A percentile compares a stretch with the other conserved stretches of the same genome.
Evolutionary conservation across 2,113 vertebrate genomes (phyloP).

Genomic region (Piprites chloris): DNA sequence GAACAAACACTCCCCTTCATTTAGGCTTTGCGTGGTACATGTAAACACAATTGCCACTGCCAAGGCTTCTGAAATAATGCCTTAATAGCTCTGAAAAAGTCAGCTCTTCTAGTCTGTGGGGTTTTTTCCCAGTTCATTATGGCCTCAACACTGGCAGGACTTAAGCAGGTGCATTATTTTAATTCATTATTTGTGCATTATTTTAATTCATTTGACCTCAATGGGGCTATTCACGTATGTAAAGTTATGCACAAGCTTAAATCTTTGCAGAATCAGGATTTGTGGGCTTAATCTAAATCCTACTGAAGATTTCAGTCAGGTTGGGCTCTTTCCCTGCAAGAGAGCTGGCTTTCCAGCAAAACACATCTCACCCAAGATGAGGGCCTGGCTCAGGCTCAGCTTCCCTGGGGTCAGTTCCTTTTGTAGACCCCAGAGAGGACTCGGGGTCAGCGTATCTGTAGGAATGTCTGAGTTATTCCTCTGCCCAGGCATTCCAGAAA

Average conservation of each 20-base stretch:
- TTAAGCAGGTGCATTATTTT: constrained; percentile 17
- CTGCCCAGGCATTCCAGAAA: not conserved
- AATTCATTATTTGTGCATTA: not conserved
- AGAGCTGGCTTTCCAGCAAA: not conserved
- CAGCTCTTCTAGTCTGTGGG: not conserved
- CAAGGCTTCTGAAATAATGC: not conserved
- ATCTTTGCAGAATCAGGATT: constrained; percentile 32
- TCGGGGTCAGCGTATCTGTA: not conserved
- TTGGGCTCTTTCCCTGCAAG: not conserved
- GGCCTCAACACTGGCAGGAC: not conserved
- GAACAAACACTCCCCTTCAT: not conserved
- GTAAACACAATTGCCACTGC: not conserved
- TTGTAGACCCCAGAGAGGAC: too few relatives aligned
- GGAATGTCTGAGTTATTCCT: not conserved
- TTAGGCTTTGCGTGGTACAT: not conserved
- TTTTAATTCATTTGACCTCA: not conserved
- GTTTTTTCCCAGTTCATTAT: not conserved
- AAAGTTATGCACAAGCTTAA: constrained; percentile 41
- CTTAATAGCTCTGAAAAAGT: not conserved
- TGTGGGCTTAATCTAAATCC: constrained; percentile 38
- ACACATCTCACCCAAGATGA: rapidly evolving
- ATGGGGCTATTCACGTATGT: not conserved
- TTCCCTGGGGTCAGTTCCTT: not conserved
- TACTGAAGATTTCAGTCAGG: not conserved
- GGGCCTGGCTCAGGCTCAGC: not conserved